phyloP scores from a whole-genome alignment of 2,113 vertebrate genomes.

The human region DNA sequence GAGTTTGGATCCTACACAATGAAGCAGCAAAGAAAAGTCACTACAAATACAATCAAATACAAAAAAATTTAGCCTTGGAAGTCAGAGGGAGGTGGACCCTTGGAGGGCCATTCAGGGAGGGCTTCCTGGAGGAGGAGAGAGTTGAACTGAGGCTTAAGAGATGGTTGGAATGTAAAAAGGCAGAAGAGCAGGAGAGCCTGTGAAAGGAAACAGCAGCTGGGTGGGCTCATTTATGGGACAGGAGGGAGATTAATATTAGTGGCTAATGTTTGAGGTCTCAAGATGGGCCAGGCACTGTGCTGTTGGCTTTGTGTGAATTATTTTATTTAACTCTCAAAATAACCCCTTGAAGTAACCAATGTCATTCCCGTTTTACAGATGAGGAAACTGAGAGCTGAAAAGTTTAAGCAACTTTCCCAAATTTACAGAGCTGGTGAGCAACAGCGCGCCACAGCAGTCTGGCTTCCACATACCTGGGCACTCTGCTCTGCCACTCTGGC shows the following conservation, averaged over 20 bases:
- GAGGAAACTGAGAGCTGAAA: neutral
- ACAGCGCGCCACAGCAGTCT: rapidly evolving
- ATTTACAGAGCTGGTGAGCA: neutral
- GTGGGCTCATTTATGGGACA: neutral
- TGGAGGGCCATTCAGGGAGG: neutral
- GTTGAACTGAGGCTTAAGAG: neutral
- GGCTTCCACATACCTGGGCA: rapidly evolving
- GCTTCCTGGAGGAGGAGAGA: conserved; percentile 30
- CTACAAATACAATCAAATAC: neutral
- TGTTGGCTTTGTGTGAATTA: neutral
- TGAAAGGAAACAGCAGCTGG: neutral
- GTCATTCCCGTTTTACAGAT: neutral
- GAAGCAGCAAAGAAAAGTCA: neutral
- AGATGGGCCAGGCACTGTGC: neutral
- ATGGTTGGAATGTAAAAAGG: neutral
- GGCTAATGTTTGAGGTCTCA: neutral
- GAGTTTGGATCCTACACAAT: neutral
- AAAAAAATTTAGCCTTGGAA: neutral
- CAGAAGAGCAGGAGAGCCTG: neutral
- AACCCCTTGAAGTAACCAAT: neutral
- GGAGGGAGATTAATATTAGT: neutral
- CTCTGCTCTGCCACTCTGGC: rapidly evolving
- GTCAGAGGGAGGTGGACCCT: neutral
- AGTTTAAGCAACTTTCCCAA: too few species aligned
- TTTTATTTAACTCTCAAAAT: neutral